Evolutionary conservation across 1,140 invertebrate species (phyloP).

Genomic region (Leptonema lineaticorne): DNA sequence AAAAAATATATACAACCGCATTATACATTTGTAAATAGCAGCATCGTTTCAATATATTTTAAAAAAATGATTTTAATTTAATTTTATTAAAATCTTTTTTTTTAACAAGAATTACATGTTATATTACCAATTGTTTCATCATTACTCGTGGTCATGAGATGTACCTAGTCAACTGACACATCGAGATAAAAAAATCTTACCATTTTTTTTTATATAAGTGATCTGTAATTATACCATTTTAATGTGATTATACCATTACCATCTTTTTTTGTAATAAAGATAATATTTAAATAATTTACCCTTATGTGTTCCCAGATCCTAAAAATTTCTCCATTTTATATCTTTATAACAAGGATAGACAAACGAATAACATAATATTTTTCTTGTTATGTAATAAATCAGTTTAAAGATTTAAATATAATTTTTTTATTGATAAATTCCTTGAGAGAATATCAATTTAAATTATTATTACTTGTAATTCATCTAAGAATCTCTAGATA

Average conservation of each 20-base stretch:
- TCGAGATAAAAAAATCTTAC: constrained; percentile 36
- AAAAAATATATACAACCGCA: neutral
- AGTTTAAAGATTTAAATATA: no score
- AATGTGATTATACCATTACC: constrained; percentile 30
- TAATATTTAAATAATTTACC: constrained; percentile 28
- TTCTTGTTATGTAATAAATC: no score
- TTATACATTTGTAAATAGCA: constrained; percentile 1
- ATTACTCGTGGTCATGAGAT: constrained; percentile 34
- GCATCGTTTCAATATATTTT: neutral
- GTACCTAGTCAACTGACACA: constrained; percentile 42
- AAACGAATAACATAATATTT: no score
- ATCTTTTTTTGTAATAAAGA: constrained; percentile 28
- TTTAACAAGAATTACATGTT: neutral
- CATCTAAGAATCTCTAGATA: no score
- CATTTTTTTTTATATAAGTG: constrained; percentile 25
- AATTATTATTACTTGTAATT: no score
- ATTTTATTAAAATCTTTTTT: neutral
- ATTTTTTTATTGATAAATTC: no score
- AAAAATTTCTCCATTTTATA: no score
- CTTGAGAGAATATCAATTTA: no score
- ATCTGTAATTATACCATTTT: constrained; percentile 12
- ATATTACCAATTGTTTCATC: neutral
- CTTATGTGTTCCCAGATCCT: neutral
- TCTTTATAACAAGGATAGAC: no score
- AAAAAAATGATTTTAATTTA: neutral